Percentiles rank a stretch among this genome's conserved stretches.
Evolutionary conservation across 1,140 invertebrate genomes (phyloP).

Genomic region (Trachymyrmex cornetzi): DNA sequence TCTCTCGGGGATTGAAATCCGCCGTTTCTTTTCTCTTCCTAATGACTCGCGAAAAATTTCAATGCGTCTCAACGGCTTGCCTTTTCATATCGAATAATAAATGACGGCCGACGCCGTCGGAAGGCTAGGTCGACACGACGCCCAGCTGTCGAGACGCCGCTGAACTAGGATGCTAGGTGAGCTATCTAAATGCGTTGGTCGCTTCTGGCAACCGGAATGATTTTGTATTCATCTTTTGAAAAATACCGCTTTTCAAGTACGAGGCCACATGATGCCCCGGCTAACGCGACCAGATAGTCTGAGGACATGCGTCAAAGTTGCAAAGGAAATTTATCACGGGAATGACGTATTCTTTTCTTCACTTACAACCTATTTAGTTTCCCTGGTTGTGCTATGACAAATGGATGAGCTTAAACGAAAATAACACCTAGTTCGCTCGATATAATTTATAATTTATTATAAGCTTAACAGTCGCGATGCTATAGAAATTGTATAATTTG

Average conservation of each 20-base stretch:
- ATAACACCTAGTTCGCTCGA: neutral
- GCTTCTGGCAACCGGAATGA: constrained; percentile 65
- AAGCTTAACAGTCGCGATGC: neutral
- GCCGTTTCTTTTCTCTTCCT: constrained; percentile 52
- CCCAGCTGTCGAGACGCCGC: neutral
- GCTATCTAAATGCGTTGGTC: constrained; percentile 49
- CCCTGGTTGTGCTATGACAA: neutral
- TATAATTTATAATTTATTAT: constrained; percentile 11
- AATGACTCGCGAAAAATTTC: constrained; percentile 80
- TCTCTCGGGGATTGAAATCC: constrained; percentile 20
- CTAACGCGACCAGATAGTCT: constrained; percentile 68
- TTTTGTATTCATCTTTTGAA: constrained; percentile 75
- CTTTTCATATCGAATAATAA: constrained; percentile 79
- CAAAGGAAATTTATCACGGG: constrained; percentile 73
- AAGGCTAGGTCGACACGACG: constrained; percentile 10
- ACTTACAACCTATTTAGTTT: neutral
- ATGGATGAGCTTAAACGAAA: neutral
- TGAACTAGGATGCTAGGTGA: constrained; percentile 25
- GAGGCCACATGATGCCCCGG: constrained; percentile 15
- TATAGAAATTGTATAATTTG: neutral
- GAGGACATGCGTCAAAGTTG: constrained; percentile 79
- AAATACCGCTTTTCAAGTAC: constrained; percentile 75
- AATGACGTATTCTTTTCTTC: constrained; percentile 27
- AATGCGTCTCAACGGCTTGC: constrained; percentile 67
- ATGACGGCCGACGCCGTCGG: constrained; percentile 68